phyloP scores from a whole-genome alignment of 2,797 vertebrate species.

The Cottoperca gobio region DNA sequence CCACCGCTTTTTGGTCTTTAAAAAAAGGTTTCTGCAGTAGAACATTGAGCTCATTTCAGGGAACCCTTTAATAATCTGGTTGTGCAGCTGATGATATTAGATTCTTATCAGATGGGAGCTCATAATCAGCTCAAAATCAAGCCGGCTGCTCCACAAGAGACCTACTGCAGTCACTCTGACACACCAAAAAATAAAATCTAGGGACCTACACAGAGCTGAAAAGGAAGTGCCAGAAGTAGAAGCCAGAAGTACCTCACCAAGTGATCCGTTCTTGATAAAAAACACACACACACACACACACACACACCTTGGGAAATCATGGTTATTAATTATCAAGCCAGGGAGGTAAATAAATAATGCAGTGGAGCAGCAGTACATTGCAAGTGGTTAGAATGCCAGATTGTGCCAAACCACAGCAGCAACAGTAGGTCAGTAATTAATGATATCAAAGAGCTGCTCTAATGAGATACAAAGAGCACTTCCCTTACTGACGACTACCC shows the following conservation, averaged over 20 bases:
- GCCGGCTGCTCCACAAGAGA: slow-evolving; percentile 22
- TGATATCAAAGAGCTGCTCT: slow-evolving; percentile 75
- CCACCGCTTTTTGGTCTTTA: neutral
- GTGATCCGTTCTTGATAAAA: slow-evolving; percentile 18
- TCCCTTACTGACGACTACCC: slow-evolving; percentile 53
- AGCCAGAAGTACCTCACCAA: neutral
- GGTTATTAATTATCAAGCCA: slow-evolving; percentile 69
- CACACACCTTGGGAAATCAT: slow-evolving; percentile 58
- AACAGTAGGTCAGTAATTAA: slow-evolving; percentile 78
- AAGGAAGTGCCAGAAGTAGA: neutral
- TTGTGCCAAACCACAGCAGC: slow-evolving; percentile 58
- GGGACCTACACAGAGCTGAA: neutral
- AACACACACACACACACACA: slow-evolving; percentile 5
- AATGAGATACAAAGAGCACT: slow-evolving; percentile 72
- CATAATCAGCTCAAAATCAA: slow-evolving; percentile 54
- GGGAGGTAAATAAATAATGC: slow-evolving; percentile 74
- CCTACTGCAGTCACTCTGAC: slow-evolving; percentile 12
- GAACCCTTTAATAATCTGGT: slow-evolving; percentile 35
- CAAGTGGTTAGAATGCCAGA: slow-evolving; percentile 63
- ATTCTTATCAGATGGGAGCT: slow-evolving; percentile 57
- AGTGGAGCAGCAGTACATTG: slow-evolving; percentile 39
- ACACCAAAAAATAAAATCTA: neutral
- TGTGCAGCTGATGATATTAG: slow-evolving; percentile 50
- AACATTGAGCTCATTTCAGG: slow-evolving; percentile 12
- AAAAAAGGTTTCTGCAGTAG: slow-evolving; percentile 10